Conservation (phyloP, 2,113 vertebrate genomes). For the Oryzias curvinotus region DNA sequence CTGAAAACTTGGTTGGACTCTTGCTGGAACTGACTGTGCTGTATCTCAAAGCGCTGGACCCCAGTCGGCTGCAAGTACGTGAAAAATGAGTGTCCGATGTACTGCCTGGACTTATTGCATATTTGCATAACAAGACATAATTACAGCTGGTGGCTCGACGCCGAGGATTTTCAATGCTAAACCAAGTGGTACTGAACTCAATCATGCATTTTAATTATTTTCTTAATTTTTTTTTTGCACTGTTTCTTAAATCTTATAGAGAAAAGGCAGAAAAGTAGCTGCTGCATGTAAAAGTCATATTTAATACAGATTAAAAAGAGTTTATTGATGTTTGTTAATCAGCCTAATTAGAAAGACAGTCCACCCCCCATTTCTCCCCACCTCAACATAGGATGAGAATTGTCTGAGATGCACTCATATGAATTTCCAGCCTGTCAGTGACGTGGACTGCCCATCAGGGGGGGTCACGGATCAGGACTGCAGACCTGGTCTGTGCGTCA, state of each 20-base stretch:
- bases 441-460: too few relatives aligned
- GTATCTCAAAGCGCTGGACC: constrained; percentile 44
- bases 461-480: too few relatives aligned
- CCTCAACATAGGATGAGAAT: too few relatives aligned
- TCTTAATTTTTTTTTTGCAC: constrained; percentile 3
- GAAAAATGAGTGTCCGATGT: constrained; percentile 24
- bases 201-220: constrained; percentile 17
- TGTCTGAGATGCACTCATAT: too few relatives aligned
- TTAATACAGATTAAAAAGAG: neutral
- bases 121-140: constrained; percentile 40
- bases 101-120: constrained; percentile 6
- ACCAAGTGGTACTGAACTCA: neutral
- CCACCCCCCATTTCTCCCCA: too few relatives aligned
- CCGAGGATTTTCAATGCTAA: constrained; percentile 33
- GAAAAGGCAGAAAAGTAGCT: neutral
- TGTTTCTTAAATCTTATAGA: constrained; percentile 6
- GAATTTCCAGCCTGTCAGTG: too few relatives aligned
- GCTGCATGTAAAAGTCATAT: neutral
- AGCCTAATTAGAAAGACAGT: too few relatives aligned
- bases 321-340: too few relatives aligned
- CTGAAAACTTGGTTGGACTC: constrained; percentile 51
- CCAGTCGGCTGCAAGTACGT: constrained; percentile 22
- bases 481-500: too few relatives aligned
- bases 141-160: constrained; percentile 38
- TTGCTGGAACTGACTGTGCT: constrained; percentile 51